These are phyloP conservation scores for Eilema sororculum DNA, from an alignment of 2,888 invertebrate species.

Conservation along the genomic window DNA sequence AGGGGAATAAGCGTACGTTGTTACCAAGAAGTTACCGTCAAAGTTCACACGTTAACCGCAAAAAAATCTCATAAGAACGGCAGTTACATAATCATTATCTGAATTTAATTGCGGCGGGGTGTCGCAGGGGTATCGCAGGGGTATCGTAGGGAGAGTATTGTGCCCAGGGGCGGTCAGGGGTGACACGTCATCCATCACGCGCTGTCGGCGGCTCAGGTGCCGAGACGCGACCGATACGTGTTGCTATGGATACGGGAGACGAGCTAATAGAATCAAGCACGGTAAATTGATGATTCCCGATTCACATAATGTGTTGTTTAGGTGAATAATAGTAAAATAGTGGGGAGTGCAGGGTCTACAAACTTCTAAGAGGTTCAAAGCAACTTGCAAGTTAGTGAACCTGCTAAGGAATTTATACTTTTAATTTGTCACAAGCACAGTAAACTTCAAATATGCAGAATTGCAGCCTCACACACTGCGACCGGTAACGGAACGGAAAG, in stretches of 20 bases:
- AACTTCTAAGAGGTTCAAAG: no score
- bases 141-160: constrained; percentile 17
- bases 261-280: constrained; percentile 3
- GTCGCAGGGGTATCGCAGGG: constrained; percentile 10
- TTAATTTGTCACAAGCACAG: no score
- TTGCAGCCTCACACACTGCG: no score
- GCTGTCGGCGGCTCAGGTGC: constrained; percentile 67
- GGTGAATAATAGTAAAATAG: no score
- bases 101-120: constrained; percentile 43
- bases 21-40: not conserved
- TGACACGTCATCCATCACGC: constrained; percentile 61
- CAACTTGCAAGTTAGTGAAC: no score
- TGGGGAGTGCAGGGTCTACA: no score
- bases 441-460: no score
- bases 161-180: constrained; percentile 27
- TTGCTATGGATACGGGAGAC: constrained; percentile 19
- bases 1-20: not conserved
- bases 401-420: no score
- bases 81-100: constrained; percentile 37
- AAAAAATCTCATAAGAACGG: constrained; percentile 15
- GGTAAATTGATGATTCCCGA: not conserved
- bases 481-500: no score
- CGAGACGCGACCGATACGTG: constrained; percentile 50
- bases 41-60: constrained; percentile 10
- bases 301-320: no score